phyloP scores from a whole-genome alignment of 2,113 vertebrate genomes.

The Balaenoptera acutorostrata region DNA sequence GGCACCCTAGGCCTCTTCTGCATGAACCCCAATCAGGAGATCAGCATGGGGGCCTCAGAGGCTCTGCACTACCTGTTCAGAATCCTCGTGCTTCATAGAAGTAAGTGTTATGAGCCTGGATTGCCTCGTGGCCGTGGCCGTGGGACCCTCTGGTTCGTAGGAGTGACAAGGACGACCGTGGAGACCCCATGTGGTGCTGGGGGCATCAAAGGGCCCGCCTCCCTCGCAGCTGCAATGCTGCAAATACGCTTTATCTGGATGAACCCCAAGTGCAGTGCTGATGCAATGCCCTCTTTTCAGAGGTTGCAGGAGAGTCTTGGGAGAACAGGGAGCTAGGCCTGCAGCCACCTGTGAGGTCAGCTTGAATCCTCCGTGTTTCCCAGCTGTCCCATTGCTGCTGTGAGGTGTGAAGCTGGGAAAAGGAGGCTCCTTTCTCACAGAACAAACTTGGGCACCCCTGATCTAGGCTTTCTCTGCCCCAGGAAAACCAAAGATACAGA shows the following conservation, averaged over 20 bases:
- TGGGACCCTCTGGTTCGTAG: neutral
- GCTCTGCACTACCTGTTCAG: constrained; percentile 48
- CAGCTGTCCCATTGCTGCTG: rapidly evolving
- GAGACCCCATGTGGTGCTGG: neutral
- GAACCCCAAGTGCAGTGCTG: neutral
- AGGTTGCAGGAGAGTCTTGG: neutral
- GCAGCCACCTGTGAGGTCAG: rapidly evolving
- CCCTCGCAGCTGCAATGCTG: rapidly evolving
- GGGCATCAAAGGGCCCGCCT: rapidly evolving
- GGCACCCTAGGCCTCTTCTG: constrained; percentile 39
- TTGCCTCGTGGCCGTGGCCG: rapidly evolving
- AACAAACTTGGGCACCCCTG: neutral
- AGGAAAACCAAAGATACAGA: neutral
- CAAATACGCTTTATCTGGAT: neutral
- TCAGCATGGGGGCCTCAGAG: neutral
- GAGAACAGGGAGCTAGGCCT: neutral
- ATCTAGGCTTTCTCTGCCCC: neutral
- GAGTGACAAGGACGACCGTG: rapidly evolving
- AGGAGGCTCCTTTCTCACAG: neutral
- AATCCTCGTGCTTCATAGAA: constrained; percentile 48
- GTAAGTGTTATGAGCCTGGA: neutral
- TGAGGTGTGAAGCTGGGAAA: neutral
- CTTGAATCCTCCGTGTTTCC: neutral
- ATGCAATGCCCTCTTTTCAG: neutral
- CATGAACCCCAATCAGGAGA: neutral